phyloP scores from a whole-genome alignment of 1,140 invertebrate genomes.

The Tetraneura akinire region DNA sequence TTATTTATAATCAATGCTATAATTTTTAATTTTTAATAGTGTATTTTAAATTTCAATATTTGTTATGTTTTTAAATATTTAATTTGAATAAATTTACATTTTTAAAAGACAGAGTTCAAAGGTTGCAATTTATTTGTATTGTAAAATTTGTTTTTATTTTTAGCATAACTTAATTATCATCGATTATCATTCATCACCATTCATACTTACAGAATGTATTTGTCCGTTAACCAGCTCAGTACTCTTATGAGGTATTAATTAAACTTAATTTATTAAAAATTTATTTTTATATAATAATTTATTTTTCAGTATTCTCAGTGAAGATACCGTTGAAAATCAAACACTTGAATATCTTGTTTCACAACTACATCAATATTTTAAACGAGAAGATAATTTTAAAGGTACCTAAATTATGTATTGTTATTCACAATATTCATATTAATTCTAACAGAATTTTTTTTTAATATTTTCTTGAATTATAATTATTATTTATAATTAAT shows the following conservation, averaged over 20 bases:
- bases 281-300: not conserved
- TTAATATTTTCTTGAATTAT: no score
- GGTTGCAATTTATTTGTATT: not conserved
- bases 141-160: not conserved
- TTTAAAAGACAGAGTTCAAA: no score
- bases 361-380: conserved; percentile 68
- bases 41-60: no score
- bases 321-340: conserved; percentile 67
- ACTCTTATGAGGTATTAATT: conserved; percentile 35
- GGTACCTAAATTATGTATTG: conserved; percentile 43
- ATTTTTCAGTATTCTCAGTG: conserved; percentile 64
- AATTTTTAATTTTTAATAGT: no score
- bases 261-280: not conserved
- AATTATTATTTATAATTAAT: no score
- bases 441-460: no score
- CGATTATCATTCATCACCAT: not conserved
- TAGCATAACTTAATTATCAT: not conserved
- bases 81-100: not conserved
- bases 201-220: conserved; percentile 24
- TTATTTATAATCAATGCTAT: no score
- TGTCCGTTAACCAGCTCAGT: conserved; percentile 24
- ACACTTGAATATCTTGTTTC: conserved; percentile 68
- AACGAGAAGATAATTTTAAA: conserved; percentile 54
- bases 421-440: no score
- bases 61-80: not conserved